A percentile compares a stretch with the other conserved stretches of the same genome.
phyloP scores from a whole-genome alignment of 2,113 vertebrate species.

The Epinephelus lanceolatus region DNA sequence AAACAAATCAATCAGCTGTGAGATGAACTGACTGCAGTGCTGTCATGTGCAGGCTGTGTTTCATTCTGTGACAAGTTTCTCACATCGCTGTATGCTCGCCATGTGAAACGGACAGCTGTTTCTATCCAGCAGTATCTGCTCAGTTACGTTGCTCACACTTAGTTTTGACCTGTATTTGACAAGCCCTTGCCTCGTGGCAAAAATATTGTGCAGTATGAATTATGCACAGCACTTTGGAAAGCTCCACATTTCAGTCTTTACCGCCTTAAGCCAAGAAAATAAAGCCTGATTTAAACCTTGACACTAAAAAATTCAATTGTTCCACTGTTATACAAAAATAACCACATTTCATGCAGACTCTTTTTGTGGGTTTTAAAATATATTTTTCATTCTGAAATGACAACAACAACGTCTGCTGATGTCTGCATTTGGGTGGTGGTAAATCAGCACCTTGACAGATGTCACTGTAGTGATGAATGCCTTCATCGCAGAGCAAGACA shows the following conservation, averaged over 20 bases:
- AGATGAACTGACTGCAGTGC: constrained; percentile 25
- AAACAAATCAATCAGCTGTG: constrained; percentile 43
- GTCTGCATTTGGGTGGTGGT: constrained; percentile 41
- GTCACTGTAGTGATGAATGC: constrained; percentile 63
- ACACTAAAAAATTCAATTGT: constrained; percentile 25
- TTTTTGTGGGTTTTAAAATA: constrained; percentile 11
- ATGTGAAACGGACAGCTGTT: constrained; percentile 18
- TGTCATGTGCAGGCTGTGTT: constrained; percentile 31
- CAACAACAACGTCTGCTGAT: constrained; percentile 31
- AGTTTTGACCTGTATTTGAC: constrained; percentile 45
- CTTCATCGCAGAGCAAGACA: constrained; percentile 40
- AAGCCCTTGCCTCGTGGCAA: constrained; percentile 39
- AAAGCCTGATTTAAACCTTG: constrained; percentile 25
- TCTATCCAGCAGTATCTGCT: constrained; percentile 6
- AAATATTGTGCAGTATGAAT: constrained; percentile 51
- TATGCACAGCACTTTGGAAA: constrained; percentile 49
- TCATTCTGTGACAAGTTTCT: constrained; percentile 27
- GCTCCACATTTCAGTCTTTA: constrained; percentile 6
- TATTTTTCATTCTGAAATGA: constrained; percentile 29
- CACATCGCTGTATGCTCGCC: background rate
- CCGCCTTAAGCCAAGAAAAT: constrained; percentile 17
- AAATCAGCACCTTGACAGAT: constrained; percentile 58
- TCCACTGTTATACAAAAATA: background rate
- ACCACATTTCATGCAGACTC: constrained; percentile 3
- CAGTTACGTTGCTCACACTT: constrained; percentile 29